Base-by-base conservation (phyloP, 2,797 vertebrate genomes). In the Crax fasciolata region DNA sequence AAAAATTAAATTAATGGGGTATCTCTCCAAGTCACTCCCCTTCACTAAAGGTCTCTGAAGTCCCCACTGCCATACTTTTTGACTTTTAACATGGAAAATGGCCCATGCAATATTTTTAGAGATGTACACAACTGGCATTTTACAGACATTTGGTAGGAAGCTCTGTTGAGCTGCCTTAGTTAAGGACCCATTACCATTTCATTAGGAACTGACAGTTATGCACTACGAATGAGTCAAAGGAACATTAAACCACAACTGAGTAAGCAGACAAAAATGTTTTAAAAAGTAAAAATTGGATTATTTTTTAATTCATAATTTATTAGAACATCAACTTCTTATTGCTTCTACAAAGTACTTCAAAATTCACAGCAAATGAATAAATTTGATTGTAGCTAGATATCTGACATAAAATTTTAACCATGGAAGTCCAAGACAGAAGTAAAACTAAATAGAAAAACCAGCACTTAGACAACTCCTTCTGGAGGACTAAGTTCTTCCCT, bases 301-400 rank as follows among this genome's bases (percentile, higher is more conserved):
- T 52, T 10, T 38, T 94, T 84, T 88, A 43, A 94, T 95, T 94
- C 89, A 92, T 96, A 92, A 93, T 89, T 89, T 76, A 96, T 91
- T 63, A 89, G 66, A 89, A 89, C 0, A n/a, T 74, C 81, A 80
- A 21, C 70, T 77, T 79, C 17, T 93, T 63, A 62, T 28, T 78
- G 17, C 92, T 76, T 73, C 83, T 63, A 57, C 82, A 73, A 91
- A 91, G 71, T 27, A 27, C 27, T 86, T 94, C 68, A 86, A 89
- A 92, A 72, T 38, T 54, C 55, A 81, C 35, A 96, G 82, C 46
- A 93, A 92, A 95, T 48, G 68, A 83, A 89, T 23, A 62, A 20
- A 52, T 90, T 87, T 89, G 78, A 91, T 44, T 41, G 18, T 38
- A 92, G 72, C 46, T 49, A 51, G 38, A 77, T 58, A 82, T 30